Evolutionary conservation across 2,888 invertebrate genomes (phyloP).

Genomic region (Colostygia pectinataria): DNA sequence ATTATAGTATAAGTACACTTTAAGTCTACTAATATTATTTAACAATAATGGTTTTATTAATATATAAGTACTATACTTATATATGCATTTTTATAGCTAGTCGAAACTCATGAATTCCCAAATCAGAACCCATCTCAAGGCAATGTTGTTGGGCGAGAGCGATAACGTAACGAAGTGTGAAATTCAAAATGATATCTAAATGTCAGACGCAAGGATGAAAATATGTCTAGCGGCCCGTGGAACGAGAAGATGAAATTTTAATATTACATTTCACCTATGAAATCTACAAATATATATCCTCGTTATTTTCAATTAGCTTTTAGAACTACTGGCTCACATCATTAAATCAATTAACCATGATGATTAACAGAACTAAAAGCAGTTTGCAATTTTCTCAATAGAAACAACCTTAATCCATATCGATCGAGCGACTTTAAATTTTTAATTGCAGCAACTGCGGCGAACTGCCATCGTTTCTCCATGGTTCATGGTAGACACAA

Average conservation of each 20-base stretch:
- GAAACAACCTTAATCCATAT: not conserved
- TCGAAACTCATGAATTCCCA: not conserved
- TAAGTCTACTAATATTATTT: too few species aligned
- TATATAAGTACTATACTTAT: too few species aligned
- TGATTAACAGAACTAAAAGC: not conserved
- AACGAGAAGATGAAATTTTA: constrained; percentile 6
- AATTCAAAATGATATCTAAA: constrained; percentile 16
- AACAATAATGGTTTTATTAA: too few species aligned
- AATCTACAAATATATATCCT: too few species aligned
- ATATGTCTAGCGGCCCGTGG: not conserved
- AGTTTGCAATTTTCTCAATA: not conserved
- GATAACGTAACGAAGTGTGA: constrained; percentile 14
- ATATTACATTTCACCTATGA: not conserved
- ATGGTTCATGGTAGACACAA: not conserved
- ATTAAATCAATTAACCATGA: not conserved
- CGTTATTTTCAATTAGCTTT: too few species aligned
- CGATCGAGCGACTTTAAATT: constrained; percentile 6
- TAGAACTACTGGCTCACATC: too few species aligned
- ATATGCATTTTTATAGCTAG: too few species aligned
- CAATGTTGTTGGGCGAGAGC: constrained; percentile 7
- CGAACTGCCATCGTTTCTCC: not conserved
- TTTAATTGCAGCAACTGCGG: constrained; percentile 8
- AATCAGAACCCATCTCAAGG: constrained; percentile 2
- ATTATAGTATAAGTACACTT: too few species aligned
- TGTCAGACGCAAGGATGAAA: constrained; percentile 8